Conservation (phyloP, 2,113 vertebrate species). For the Toxotes chatareus region DNA sequence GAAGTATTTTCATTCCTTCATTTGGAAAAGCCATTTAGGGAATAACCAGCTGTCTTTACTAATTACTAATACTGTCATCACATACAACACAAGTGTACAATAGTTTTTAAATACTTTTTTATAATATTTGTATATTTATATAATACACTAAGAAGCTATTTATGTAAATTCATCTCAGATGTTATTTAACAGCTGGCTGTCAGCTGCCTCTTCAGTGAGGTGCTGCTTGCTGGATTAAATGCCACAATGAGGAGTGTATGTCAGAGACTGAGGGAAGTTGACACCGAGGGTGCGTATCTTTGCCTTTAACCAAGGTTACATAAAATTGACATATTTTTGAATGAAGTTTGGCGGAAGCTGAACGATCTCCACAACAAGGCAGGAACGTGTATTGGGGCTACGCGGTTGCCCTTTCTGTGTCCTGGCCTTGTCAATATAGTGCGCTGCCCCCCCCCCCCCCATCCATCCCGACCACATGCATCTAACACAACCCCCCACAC, state of each 20-base stretch:
- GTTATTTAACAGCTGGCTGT: neutral
- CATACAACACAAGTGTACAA: neutral
- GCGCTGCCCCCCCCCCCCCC: neutral
- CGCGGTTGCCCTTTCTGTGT: conserved; percentile 26
- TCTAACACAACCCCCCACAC: too few relatives aligned
- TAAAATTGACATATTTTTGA: neutral
- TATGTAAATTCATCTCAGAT: neutral
- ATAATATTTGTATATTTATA: accelerated
- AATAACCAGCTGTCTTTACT: neutral
- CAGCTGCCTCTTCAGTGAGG: neutral
- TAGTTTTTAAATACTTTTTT: neutral
- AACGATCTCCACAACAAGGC: neutral
- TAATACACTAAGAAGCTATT: neutral
- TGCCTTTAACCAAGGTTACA: too few relatives aligned
- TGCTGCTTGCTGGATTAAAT: neutral
- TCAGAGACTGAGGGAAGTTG: neutral
- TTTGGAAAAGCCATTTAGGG: neutral
- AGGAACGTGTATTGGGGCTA: neutral
- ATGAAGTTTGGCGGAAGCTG: neutral
- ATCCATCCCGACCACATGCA: neutral
- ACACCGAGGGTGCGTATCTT: neutral
- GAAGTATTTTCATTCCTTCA: neutral
- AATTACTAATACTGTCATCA: neutral
- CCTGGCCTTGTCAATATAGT: conserved; percentile 28
- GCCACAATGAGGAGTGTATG: neutral